Evolutionary conservation across 2,797 vertebrate genomes (phyloP), one percentile per base, ranked within the genome.

Genomic region (Harpagifer antarcticus): DNA sequence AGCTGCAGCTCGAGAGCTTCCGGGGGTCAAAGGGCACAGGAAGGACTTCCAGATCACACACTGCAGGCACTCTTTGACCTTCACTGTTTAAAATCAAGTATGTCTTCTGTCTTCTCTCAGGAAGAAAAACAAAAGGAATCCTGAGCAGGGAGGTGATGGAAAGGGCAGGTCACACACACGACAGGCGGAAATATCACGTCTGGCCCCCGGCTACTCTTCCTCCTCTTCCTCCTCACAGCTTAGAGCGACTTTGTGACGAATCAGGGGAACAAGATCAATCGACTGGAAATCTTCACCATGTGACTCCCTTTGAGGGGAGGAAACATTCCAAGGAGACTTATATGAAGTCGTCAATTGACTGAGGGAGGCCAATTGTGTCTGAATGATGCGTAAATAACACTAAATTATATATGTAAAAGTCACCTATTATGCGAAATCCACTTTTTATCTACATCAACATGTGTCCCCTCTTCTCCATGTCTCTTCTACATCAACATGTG

Each of bases 321-420:
- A 27, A 27, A 16, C 9, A 40, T 82, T 63, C 78, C 88, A 85
- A 90, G 87, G 86, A 83, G 84, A 72, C 85, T 86, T 84, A 82
- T 84, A 80, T 60, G 58, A 68, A 56, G 7, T 68, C 33, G 65
- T 65, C 49, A 73, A 68, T 27, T 27, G 27, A 27, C 23, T 27
- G 23, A 27, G 23, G 23, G 0, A 79, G 33, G 55, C 66, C 57
- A 0, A 43, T 89, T 87, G 88, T 88, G 86, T 88, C 89, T 84
- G 86, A 85, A 79, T 73, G 60, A 79, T 75, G 79, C 82, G 27
- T 27, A 4, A 27, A 27, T 27, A 27, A 27, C 27, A 27, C 27
- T 27, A 27, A 5, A 27, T 27, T 27, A 27, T 27, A 27, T 27
- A 27, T 27, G 27, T 27, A 27, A 27, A 27, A 27, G 27, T 5